These are phyloP conservation scores for Illadopsis cleaveri DNA, from an alignment of 2,113 vertebrate genomes.

Conservation along the genomic window DNA sequence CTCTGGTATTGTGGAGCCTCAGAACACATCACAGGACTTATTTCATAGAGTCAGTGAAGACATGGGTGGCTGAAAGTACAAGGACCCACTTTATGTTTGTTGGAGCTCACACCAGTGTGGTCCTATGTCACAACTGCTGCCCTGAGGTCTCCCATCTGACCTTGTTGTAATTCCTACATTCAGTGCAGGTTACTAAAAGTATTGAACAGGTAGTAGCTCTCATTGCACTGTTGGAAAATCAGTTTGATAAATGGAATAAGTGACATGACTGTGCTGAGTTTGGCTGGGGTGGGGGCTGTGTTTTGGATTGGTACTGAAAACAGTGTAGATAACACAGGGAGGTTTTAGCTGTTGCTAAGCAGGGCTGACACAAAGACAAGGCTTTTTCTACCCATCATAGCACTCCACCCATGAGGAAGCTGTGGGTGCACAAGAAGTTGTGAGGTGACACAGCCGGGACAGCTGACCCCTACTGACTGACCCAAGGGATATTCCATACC, in stretches of 20 bases:
- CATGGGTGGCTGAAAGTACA: not conserved
- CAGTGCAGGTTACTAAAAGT: not conserved
- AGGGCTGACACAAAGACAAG: not conserved
- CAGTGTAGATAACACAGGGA: not conserved
- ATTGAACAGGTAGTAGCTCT: not conserved
- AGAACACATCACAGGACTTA: not conserved
- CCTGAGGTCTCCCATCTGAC: not conserved
- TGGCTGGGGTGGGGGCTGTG: not conserved
- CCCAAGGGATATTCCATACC: not conserved
- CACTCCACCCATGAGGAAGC: not conserved
- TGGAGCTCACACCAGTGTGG: not conserved
- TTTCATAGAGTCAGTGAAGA: not conserved
- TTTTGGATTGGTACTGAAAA: not conserved
- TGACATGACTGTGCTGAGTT: not conserved
- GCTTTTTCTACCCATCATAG: not conserved
- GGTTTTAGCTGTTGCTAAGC: not conserved
- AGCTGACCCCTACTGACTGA: not conserved
- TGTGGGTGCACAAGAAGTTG: not conserved
- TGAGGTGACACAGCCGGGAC: not conserved
- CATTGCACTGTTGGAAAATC: not conserved
- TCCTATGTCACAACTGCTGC: not conserved
- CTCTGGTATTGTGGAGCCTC: not conserved
- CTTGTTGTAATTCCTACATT: fast-evolving
- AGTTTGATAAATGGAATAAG: not conserved
- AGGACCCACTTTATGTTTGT: not conserved